Conservation (phyloP, 2,888 invertebrate genomes). For the Aphidoletes aphidimyza region DNA sequence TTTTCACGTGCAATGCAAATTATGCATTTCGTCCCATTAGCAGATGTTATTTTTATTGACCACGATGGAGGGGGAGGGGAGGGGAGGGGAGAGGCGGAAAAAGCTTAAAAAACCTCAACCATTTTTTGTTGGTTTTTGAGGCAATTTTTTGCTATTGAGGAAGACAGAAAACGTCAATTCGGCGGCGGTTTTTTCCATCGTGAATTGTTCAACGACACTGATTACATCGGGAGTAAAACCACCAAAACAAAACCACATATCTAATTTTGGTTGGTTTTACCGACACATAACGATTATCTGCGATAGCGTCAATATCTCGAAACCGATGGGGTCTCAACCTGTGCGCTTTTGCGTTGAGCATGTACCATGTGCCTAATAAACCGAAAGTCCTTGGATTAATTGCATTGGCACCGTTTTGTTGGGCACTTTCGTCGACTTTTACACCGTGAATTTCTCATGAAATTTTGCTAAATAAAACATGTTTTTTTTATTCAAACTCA, state of each 20-base stretch:
- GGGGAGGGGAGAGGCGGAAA: not conserved
- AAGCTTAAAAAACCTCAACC: not conserved
- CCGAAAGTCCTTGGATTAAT: slow-evolving; percentile 2
- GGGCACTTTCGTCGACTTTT: not conserved
- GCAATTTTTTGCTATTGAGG: too few relatives aligned
- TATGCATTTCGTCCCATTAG: not conserved
- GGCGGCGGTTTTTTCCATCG: not conserved
- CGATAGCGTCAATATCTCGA: not conserved
- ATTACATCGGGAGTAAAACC: slow-evolving; percentile 23
- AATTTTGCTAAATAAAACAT: not conserved
- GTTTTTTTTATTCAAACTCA: not conserved
- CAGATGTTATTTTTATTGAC: not conserved
- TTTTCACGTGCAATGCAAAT: not conserved
- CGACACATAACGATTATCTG: slow-evolving; percentile 19
- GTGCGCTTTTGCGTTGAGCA: too few relatives aligned
- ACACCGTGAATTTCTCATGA: not conserved
- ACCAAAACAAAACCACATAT: slow-evolving; percentile 44
- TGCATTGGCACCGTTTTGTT: slow-evolving; percentile 7
- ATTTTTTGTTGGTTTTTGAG: too few relatives aligned
- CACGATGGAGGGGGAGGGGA: not conserved
- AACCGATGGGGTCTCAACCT: too few relatives aligned
- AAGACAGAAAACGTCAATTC: not conserved
- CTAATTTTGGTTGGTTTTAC: not conserved
- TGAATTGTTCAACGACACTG: slow-evolving; percentile 10
- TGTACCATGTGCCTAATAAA: not conserved